phyloP scores from a whole-genome alignment of 1,140 invertebrate genomes.

The Zaprionus davidi region DNA sequence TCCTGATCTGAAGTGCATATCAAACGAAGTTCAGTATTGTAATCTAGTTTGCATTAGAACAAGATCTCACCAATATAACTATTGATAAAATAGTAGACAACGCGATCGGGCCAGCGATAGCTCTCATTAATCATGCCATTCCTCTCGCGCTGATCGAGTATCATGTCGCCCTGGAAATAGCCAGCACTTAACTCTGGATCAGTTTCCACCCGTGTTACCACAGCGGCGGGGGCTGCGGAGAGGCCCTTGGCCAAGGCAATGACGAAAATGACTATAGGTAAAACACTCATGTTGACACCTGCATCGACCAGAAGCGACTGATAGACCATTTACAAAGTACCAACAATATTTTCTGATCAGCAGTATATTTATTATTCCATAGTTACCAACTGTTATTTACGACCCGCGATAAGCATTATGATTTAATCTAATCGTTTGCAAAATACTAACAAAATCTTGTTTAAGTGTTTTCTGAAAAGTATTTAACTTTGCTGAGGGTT shows the following conservation, averaged over 20 bases:
- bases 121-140: conserved; percentile 87
- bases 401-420: neutral
- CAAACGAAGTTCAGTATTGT: neutral
- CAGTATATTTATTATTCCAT: conserved; percentile 9
- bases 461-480: too few species aligned
- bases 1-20: conserved; percentile 44
- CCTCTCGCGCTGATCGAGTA: conserved; percentile 22
- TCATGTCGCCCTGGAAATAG: conserved; percentile 70
- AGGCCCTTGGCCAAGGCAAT: neutral
- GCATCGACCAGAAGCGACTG: conserved; percentile 10
- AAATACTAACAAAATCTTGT: neutral
- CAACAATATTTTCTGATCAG: neutral
- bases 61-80: conserved; percentile 55
- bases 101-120: conserved; percentile 87
- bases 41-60: neutral
- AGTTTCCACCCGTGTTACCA: conserved; percentile 38
- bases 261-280: neutral
- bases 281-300: conserved; percentile 29
- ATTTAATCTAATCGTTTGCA: conserved; percentile 39
- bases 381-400: conserved; percentile 27
- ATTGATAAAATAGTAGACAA: conserved; percentile 87
- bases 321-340: neutral
- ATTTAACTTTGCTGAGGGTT: neutral
- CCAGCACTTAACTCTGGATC: conserved; percentile 73
- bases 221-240: conserved; percentile 38